Percentiles rank a stretch among this genome's conserved stretches.
These are phyloP conservation scores for Cettia cetti DNA, from an alignment of 2,113 vertebrate genomes.

Conservation along the genomic window DNA sequence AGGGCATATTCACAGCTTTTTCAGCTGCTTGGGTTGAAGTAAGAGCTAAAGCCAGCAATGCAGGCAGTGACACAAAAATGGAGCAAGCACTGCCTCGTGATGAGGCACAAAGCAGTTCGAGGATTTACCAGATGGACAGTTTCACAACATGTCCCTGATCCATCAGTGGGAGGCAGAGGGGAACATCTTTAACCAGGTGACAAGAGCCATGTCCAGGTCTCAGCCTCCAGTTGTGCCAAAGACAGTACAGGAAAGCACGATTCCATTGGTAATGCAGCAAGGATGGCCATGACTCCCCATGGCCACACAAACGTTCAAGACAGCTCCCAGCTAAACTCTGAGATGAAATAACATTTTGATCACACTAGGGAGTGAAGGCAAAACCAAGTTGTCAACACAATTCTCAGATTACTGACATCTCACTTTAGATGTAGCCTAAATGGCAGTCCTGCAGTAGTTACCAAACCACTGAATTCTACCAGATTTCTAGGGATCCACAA, in stretches of 20 bases:
- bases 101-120: not conserved
- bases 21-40: not conserved
- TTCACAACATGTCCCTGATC: not conserved
- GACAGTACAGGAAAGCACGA: not conserved
- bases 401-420: not conserved
- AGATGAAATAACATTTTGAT: not conserved
- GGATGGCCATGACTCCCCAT: not conserved
- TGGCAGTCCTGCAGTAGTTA: not conserved
- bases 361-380: not conserved
- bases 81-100: rapidly evolving
- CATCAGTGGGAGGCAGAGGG: not conserved
- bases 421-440: not conserved
- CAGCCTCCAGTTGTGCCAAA: not conserved
- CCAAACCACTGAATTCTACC: not conserved
- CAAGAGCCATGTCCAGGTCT: not conserved
- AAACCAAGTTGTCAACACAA: not conserved
- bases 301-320: not conserved
- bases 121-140: not conserved
- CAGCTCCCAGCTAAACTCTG: not conserved
- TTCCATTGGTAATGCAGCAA: not conserved
- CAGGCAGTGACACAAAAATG: not conserved
- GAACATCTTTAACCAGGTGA: not conserved
- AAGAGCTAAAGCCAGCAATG: not conserved
- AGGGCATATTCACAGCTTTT: not conserved
- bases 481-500: not conserved